phyloP scores from a whole-genome alignment of 2,797 vertebrate species.

The Acropternis orthonyx region DNA sequence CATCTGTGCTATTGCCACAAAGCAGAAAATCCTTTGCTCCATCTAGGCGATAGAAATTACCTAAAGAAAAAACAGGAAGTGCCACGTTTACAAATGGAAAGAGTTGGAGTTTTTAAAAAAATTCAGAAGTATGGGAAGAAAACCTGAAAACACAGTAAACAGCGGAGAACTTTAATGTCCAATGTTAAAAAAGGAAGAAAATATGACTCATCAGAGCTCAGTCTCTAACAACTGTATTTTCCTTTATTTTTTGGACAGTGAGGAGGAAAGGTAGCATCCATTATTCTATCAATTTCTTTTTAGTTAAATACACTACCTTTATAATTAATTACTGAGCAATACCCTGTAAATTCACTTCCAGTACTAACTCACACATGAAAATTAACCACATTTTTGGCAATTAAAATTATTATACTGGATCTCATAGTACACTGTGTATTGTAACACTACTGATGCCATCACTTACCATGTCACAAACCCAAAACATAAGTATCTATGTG shows the following conservation, averaged over 20 bases:
- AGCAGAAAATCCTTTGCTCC: slow-evolving; percentile 83
- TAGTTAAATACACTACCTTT: not conserved
- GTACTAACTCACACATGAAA: not conserved
- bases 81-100: not conserved
- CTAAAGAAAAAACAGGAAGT: slow-evolving; percentile 40
- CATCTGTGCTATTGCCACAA: slow-evolving; percentile 85
- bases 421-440: not conserved
- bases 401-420: not conserved
- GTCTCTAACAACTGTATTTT: not conserved
- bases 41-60: slow-evolving; percentile 72
- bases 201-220: not conserved
- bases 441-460: not conserved
- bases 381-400: not conserved
- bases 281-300: not conserved
- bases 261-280: not conserved
- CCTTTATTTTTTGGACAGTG: not conserved
- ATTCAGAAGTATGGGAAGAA: not conserved
- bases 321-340: not conserved
- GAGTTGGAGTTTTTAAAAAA: not conserved
- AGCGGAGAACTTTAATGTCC: not conserved
- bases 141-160: not conserved
- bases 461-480: not conserved
- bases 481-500: not conserved
- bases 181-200: not conserved
- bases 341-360: not conserved